Percentiles rank a stretch among this genome's conserved stretches.
phyloP scores from a whole-genome alignment of 2,113 vertebrate species.

The Calidris pygmaea region DNA sequence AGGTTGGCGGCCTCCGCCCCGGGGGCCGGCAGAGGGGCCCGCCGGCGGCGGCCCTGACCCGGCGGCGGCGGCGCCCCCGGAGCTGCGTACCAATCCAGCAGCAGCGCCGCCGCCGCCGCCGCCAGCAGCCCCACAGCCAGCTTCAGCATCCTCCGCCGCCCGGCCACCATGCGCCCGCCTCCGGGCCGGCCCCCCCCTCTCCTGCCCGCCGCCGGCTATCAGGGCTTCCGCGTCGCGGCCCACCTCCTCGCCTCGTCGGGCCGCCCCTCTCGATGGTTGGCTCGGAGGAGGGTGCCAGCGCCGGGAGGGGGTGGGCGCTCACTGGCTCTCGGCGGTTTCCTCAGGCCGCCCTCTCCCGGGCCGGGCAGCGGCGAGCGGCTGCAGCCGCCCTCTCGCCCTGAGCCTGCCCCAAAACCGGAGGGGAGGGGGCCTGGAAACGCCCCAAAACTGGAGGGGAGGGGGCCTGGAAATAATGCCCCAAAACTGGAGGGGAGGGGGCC shows the following conservation, averaged over 20 bases:
- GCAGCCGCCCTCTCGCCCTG: background rate
- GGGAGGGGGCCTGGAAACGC: background rate
- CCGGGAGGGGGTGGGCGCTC: background rate
- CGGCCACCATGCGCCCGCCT: background rate
- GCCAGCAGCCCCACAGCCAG: constrained; percentile 69
- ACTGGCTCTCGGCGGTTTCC: too few relatives aligned
- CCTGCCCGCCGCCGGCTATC: background rate
- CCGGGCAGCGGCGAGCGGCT: background rate
- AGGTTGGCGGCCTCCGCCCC: constrained; percentile 72
- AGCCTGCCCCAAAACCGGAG: background rate
- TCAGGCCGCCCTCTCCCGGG: background rate
- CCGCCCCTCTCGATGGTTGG: background rate
- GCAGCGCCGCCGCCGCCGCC: constrained; percentile 72
- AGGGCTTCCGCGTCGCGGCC: background rate
- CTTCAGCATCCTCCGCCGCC: background rate
- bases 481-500: too few relatives aligned
- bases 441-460: background rate
- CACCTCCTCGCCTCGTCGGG: background rate
- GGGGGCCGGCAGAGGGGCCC: constrained; percentile 51
- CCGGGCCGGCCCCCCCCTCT: background rate
- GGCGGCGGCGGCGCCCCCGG: constrained; percentile 51
- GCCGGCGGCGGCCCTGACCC: background rate
- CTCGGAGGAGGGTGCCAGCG: background rate
- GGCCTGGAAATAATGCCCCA: background rate
- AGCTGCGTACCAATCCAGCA: constrained; percentile 79